Evolutionary conservation across 1,140 invertebrate species (phyloP).

Genomic region (Nymphalis io): DNA sequence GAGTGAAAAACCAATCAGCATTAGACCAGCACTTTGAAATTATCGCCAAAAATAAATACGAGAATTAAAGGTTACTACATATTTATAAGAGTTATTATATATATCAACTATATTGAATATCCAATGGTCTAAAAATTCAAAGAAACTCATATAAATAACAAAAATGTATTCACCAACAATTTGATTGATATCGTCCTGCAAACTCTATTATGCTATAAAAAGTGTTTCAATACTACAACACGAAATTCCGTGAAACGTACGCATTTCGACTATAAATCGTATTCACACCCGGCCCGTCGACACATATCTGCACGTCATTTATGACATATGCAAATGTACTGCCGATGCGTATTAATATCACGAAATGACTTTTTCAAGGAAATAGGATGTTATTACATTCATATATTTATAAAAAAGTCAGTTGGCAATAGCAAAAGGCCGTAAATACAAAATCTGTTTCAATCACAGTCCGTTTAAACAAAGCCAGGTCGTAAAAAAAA

Average conservation of each 20-base stretch:
- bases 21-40: too few species aligned
- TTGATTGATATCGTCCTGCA: slow-evolving; percentile 2
- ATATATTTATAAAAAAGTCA: not conserved
- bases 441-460: too few species aligned
- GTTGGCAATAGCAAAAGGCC: too few species aligned
- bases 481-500: too few species aligned
- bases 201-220: slow-evolving; percentile 20
- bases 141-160: not conserved
- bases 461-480: too few species aligned
- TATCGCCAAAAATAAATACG: too few species aligned
- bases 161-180: not conserved
- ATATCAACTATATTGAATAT: too few species aligned
- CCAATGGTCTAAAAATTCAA: too few species aligned
- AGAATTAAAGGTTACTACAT: too few species aligned
- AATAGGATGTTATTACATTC: not conserved
- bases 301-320: slow-evolving; percentile 26
- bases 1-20: too few species aligned
- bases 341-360: slow-evolving; percentile 22
- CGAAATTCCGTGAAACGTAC: slow-evolving; percentile 19
- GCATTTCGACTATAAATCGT: slow-evolving; percentile 29
- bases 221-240: slow-evolving; percentile 19
- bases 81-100: too few species aligned
- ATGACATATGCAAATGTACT: slow-evolving; percentile 27
- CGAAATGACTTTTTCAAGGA: not conserved
- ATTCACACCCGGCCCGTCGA: slow-evolving; percentile 19